Evolutionary conservation across 2,797 vertebrate genomes (phyloP), one percentile per base, ranked within the genome.

Genomic region (Molossus alvarezi): DNA sequence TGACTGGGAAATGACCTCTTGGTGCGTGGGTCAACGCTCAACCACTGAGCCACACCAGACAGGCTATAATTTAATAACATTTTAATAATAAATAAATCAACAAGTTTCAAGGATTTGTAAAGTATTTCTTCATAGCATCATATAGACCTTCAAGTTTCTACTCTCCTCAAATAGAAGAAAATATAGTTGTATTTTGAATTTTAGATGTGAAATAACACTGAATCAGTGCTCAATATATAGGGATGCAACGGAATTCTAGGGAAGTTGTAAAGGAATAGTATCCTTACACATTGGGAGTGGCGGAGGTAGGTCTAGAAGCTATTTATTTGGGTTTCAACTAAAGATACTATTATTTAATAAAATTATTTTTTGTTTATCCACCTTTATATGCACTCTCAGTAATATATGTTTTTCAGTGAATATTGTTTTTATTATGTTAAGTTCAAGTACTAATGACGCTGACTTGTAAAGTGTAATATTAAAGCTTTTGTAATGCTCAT

Each of bases 61-160:
- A 45, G 41, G 41, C 41, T 65, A 65, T 27, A 79, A 64, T 76
- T 72, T 72, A 90, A 53, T 45, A 57, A 62, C 2, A 53, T 58
- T 65, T 94, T 94, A 72, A 82, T 86, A 86, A 65, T 65, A 45
- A 88, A 67, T 51, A 1, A 55, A 65, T 64, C n/a, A 80, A 33
- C 8, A 51, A 69, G 29, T 92, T 81, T 77, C 23, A 87, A 77
- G 18, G 5, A 37, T 73, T 29, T 88, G 2, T 87, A 3, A 69
- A 80, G 2, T 53, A 62, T 90, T n/a, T 90, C 10, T 80, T 92
- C 9, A 23, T 8, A 82, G 15, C 5, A 76, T 3, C 29, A 60
- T 88, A 75, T 27, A 64, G 67, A 92, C 17, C 8, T 90, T 27
- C 2, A 41, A n/a, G 45, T 86, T 95, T 91, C 51, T 85, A 57